These are phyloP conservation scores for Drosophila pegasa DNA, from an alignment of 2,888 invertebrate genomes.

Conservation along the genomic window DNA sequence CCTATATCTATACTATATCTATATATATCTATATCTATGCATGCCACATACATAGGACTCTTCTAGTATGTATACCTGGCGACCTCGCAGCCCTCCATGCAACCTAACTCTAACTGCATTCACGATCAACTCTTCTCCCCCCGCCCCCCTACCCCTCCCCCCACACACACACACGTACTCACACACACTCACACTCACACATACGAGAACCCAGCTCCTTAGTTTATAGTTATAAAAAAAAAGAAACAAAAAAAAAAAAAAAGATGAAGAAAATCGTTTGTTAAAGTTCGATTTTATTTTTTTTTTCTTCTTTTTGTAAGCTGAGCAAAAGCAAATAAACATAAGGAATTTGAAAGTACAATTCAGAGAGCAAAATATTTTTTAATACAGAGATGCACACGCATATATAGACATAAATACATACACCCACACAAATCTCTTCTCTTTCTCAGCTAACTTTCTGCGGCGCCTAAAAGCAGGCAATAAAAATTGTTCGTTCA, in stretches of 20 bases:
- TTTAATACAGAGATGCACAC: background rate
- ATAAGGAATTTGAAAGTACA: conserved; percentile 67
- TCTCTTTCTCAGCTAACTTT: too few species aligned
- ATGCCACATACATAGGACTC: conserved; percentile 15
- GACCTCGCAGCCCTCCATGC: conserved; percentile 4
- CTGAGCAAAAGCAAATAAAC: conserved; percentile 51
- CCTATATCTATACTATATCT: conserved; percentile 2
- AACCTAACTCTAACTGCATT: background rate
- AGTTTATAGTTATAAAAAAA: conserved; percentile 23
- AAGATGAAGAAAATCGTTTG: conserved; percentile 38
- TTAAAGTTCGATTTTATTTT: conserved; percentile 43
- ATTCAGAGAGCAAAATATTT: conserved; percentile 6
- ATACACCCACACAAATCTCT: background rate
- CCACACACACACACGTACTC: background rate
- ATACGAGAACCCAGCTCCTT: conserved; percentile 23
- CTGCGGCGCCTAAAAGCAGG: too few species aligned
- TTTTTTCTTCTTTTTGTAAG: conserved; percentile 45
- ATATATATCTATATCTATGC: conserved; percentile 14
- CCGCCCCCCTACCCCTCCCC: too few species aligned
- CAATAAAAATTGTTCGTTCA: too few species aligned
- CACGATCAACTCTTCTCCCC: background rate
- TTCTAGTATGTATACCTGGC: conserved; percentile 1
- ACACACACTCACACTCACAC: conserved; percentile 9
- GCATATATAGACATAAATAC: too few species aligned
- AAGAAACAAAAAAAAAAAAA: background rate